Percentiles rank a stretch among this genome's conserved stretches.
phyloP scores from a whole-genome alignment of 2,113 vertebrate species.

The Girardinichthys multiradiatus region DNA sequence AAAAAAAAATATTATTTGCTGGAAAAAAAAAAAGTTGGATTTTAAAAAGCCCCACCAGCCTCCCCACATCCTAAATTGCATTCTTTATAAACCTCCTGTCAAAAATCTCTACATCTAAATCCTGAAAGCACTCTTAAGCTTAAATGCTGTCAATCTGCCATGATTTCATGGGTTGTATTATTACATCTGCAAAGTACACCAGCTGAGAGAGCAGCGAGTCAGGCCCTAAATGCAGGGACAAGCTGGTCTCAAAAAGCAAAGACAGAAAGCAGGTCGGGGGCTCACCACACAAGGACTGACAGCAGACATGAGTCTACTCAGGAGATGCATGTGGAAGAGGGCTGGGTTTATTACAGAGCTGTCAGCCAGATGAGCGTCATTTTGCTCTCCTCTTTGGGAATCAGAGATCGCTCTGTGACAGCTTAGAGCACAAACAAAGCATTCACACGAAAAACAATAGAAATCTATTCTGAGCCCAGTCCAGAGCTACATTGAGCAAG shows the following conservation, averaged over 20 bases:
- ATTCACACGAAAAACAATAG: slow-evolving; percentile 17
- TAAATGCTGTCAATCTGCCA: background rate
- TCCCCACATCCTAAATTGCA: background rate
- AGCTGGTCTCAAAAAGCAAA: slow-evolving; percentile 19
- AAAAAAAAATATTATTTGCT: no score
- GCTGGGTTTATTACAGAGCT: slow-evolving; percentile 15
- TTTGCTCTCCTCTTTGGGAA: slow-evolving; percentile 31
- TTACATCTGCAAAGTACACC: background rate
- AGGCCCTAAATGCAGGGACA: background rate
- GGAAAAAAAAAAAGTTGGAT: background rate
- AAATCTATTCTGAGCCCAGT: slow-evolving; percentile 36
- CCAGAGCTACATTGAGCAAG: slow-evolving; percentile 1
- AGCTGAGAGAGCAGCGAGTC: slow-evolving; percentile 10
- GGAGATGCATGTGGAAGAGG: slow-evolving; percentile 43
- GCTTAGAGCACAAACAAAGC: slow-evolving; percentile 3
- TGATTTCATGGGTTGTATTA: no score
- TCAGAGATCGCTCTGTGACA: slow-evolving; percentile 11
- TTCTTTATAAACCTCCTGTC: background rate
- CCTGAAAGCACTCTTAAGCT: slow-evolving; percentile 12
- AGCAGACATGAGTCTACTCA: slow-evolving; percentile 28
- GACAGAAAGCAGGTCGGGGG: slow-evolving; percentile 28
- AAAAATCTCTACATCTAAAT: background rate
- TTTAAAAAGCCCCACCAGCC: no score
- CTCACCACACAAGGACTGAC: slow-evolving; percentile 19
- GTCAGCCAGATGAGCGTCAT: slow-evolving; percentile 29